phyloP scores from a whole-genome alignment of 2,888 invertebrate species.

The Alitta virens region DNA sequence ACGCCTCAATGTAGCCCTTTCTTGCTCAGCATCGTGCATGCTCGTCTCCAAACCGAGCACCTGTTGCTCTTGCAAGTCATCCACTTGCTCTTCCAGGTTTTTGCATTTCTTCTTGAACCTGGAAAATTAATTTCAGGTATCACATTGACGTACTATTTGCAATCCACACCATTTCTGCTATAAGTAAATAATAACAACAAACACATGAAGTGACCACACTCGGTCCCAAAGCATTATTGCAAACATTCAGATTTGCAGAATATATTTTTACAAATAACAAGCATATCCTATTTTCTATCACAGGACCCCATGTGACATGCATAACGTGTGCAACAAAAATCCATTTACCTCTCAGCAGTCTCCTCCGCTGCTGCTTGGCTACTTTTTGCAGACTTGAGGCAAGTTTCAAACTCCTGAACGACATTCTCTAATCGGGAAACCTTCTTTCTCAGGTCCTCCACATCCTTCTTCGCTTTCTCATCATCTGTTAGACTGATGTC shows the following conservation, averaged over 20 bases:
- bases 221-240: too few relatives aligned
- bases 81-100: constrained; percentile 2
- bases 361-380: constrained; percentile 2
- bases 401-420: constrained; percentile 15
- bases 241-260: too few relatives aligned
- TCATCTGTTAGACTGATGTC: neutral
- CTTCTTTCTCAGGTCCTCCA: neutral
- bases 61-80: neutral
- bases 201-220: too few relatives aligned
- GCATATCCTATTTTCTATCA: too few relatives aligned
- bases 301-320: too few relatives aligned
- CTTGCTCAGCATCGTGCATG: neutral
- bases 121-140: too few relatives aligned
- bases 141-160: too few relatives aligned
- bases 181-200: too few relatives aligned
- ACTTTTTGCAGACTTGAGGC: constrained; percentile 13
- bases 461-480: neutral
- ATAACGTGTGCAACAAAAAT: too few relatives aligned
- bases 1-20: neutral
- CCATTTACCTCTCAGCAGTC: neutral
- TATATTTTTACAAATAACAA: too few relatives aligned
- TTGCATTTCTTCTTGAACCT: constrained; percentile 6
- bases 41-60: constrained; percentile 5
- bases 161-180: too few relatives aligned
- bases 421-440: neutral